phyloP scores from a whole-genome alignment of 2,888 invertebrate genomes.

The Tachina lurida region DNA sequence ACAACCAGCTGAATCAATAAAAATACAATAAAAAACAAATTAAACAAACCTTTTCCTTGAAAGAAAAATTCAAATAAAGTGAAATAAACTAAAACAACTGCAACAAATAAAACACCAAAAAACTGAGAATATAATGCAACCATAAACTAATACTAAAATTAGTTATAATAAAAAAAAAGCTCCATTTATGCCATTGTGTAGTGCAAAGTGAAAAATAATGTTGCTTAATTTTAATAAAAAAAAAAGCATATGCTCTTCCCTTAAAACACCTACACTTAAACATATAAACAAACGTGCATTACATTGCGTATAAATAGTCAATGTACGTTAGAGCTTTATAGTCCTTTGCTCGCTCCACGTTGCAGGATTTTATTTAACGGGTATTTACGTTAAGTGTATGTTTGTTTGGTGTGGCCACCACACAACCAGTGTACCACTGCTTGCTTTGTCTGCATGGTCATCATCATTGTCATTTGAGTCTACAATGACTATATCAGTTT shows the following conservation, averaged over 20 bases:
- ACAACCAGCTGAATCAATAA: background rate
- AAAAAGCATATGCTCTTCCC: background rate
- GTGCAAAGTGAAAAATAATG: background rate
- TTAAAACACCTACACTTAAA: background rate
- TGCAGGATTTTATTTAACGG: slow-evolving; percentile 77
- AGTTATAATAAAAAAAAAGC: background rate
- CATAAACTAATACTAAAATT: background rate
- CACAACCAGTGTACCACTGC: slow-evolving; percentile 38
- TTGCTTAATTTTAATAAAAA: background rate
- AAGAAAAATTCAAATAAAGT: slow-evolving; percentile 1
- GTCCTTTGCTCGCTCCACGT: background rate
- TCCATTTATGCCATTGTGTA: background rate
- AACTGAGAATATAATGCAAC: slow-evolving; percentile 4
- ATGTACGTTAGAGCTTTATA: slow-evolving; percentile 1
- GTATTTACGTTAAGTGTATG: slow-evolving; percentile 76
- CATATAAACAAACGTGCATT: background rate
- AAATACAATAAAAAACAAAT: slow-evolving; percentile 12
- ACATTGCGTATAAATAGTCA: background rate
- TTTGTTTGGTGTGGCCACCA: slow-evolving; percentile 70
- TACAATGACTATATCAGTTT: slow-evolving; percentile 32
- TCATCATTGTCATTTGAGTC: slow-evolving; percentile 24
- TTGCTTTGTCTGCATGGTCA: slow-evolving; percentile 54
- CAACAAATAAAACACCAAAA: background rate
- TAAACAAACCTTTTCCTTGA: background rate
- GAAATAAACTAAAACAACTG: slow-evolving; percentile 1